Conservation (phyloP, 2,797 vertebrate genomes). For the Gymnodraco acuticeps region DNA sequence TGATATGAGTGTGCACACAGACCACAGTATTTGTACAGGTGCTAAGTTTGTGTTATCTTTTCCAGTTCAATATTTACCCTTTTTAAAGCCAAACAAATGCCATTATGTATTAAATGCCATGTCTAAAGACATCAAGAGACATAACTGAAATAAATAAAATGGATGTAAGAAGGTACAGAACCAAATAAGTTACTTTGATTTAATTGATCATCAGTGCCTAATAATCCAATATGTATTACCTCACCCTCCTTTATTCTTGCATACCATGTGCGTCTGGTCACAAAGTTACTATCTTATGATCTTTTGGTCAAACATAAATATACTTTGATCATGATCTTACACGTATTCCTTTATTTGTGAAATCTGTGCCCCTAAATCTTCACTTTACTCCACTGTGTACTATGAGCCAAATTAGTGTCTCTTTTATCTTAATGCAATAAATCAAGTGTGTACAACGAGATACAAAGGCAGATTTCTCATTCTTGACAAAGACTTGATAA, state of each 20-base stretch:
- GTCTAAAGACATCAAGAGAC: not conserved
- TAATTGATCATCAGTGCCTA: not conserved
- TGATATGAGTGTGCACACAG: not conserved
- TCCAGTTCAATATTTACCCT: not conserved
- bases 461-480: not conserved
- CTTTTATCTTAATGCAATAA: conserved; percentile 20
- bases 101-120: not conserved
- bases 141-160: not conserved
- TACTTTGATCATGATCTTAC: not conserved
- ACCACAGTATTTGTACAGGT: not conserved
- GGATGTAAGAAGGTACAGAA: no score
- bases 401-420: not conserved
- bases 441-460: conserved; percentile 22
- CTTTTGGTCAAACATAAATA: not conserved
- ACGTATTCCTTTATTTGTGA: not conserved
- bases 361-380: not conserved
- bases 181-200: no score
- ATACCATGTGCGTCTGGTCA: not conserved
- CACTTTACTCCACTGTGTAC: not conserved
- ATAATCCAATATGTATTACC: not conserved
- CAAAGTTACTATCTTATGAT: not conserved
- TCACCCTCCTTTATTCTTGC: not conserved
- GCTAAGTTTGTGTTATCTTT: not conserved
- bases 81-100: not conserved
- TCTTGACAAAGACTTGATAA: conserved; percentile 26